phyloP scores from a whole-genome alignment of 2,113 vertebrate species.

The Crocuta crocuta region DNA sequence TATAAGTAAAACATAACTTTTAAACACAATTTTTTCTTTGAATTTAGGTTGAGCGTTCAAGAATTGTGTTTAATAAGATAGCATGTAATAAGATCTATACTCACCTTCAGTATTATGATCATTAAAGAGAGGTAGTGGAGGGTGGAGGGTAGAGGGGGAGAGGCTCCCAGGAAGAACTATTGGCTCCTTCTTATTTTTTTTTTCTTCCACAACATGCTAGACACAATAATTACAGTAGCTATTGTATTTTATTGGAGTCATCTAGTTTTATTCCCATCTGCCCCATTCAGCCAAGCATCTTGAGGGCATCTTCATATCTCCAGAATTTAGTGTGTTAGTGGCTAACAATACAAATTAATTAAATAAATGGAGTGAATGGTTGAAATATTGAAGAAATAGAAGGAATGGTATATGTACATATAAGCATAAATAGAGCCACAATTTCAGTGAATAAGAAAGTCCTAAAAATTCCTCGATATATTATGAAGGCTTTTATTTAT shows the following conservation, averaged over 20 bases:
- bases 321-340: background rate
- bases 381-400: background rate
- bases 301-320: background rate
- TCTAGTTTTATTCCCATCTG: background rate
- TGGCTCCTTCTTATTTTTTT: background rate
- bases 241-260: background rate
- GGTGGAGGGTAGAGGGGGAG: too few species aligned
- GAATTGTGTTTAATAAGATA: background rate
- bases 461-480: too few species aligned
- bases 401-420: background rate
- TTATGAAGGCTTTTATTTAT: background rate
- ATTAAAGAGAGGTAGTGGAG: background rate
- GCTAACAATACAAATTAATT: background rate
- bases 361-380: background rate
- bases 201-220: background rate
- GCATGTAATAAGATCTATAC: background rate
- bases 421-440: background rate
- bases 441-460: background rate
- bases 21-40: background rate
- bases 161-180: background rate
- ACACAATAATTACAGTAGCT: background rate
- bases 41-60: background rate
- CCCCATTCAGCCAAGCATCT: background rate
- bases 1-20: background rate
- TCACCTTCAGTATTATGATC: background rate